Base-by-base conservation (phyloP, 2,113 vertebrate species). In the Paedocypris sp. region DNA sequence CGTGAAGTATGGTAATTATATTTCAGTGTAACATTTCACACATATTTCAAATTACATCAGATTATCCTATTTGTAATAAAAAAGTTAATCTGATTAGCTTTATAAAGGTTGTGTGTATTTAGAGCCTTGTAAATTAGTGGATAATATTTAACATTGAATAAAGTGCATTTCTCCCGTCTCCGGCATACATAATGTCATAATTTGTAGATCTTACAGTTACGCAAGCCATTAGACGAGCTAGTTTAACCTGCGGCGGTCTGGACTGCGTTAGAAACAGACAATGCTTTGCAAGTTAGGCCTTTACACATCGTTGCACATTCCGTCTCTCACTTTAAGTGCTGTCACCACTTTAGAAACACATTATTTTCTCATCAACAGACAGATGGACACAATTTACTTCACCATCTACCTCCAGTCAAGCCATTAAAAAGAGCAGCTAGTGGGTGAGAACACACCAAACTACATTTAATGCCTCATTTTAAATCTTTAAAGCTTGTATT, bases 281-380 rank as follows among this genome's bases (percentile, higher is more conserved):
- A 51, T 51, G n/a, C 45, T 47, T 2, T 29, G 25, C 49, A 38
- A 56, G 53, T 58, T 42, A 50, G 51, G 43, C 62, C 54, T 60
- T 62, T 38, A 56, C 15, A 53, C 67, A 65, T 38, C 62, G 43
- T 22, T 23, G 23, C 29, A 49, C 56, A 28, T 26, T 28, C 5
- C 11, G 13, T 67, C 42, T 42, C 23, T 51, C 47, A 49, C 49
- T 52, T 62, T 41, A 66, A 59, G 53, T 63, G 66, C 62, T 60
- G 3, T 35, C 32, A 56, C 59, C 48, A 19, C 59, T 60, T 70
- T 66, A 50, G 65, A 66, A 43, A 54, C 43, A 61, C 62, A 57
- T 66, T 61, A 62, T 70, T 66, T 62, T 66, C 64, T 59, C 28
- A 45, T 65, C 62, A 41, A 46, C 59, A 26, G 62, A 69, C 42